Conservation (phyloP, 2,113 vertebrate genomes). For the Irena cyanogastra region DNA sequence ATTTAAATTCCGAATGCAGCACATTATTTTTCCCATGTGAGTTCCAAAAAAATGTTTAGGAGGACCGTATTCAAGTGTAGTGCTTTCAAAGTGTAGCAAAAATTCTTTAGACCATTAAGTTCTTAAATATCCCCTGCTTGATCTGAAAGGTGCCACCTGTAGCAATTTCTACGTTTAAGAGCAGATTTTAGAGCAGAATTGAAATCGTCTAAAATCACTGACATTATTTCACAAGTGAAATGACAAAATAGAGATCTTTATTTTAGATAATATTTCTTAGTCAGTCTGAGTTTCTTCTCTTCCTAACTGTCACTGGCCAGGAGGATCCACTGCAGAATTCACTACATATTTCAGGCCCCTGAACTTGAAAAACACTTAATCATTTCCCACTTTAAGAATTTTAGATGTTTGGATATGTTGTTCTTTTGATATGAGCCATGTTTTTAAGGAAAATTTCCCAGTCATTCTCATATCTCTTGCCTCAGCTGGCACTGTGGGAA, state of each 20-base stretch:
- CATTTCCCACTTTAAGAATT: not conserved
- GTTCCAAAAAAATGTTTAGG: not conserved
- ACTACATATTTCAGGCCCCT: not conserved
- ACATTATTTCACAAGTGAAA: not conserved
- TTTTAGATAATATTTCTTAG: not conserved
- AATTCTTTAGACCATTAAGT: not conserved
- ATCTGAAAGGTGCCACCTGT: not conserved
- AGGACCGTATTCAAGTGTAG: not conserved
- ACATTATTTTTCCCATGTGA: not conserved
- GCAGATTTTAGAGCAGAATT: not conserved
- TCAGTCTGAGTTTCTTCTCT: not conserved
- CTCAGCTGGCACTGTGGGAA: not conserved
- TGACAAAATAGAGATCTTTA: not conserved
- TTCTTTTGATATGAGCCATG: not conserved
- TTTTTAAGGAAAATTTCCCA: not conserved
- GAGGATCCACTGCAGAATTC: not conserved
- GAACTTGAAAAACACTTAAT: not conserved
- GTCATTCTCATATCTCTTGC: not conserved
- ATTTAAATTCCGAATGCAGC: not conserved
- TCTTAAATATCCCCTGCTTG: not conserved
- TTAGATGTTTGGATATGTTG: not conserved
- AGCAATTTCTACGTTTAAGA: not conserved
- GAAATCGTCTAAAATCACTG: not conserved
- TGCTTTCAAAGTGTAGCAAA: constrained; percentile 2
- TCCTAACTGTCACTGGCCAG: not conserved